These are phyloP conservation scores for Poliocrania exsul DNA, from an alignment of 2,797 vertebrate species.

Conservation along the genomic window DNA sequence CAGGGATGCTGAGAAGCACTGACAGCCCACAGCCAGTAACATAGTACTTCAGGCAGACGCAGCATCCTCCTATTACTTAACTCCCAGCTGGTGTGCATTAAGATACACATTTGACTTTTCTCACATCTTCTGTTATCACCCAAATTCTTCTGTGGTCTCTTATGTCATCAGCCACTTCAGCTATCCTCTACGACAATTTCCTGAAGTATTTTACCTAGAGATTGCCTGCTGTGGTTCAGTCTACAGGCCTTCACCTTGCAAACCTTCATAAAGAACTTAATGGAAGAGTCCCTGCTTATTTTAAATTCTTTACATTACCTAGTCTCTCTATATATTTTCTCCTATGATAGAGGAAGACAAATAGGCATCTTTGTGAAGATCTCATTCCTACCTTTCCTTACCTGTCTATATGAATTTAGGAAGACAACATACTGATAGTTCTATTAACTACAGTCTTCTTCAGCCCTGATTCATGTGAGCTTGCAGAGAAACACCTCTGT, in stretches of 20 bases:
- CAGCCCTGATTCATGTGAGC: neutral
- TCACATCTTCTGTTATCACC: neutral
- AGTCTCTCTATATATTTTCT: neutral
- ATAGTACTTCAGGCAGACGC: neutral
- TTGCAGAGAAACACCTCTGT: neutral
- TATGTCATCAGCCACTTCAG: neutral
- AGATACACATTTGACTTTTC: neutral
- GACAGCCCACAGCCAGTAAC: neutral
- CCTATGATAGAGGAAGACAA: neutral
- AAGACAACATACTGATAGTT: neutral
- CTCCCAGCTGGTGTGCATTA: neutral
- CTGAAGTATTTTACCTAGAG: neutral
- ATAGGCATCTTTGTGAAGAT: neutral
- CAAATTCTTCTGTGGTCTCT: neutral
- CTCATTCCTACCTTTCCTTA: neutral
- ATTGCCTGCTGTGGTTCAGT: neutral
- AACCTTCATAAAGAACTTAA: neutral
- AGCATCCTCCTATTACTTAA: neutral
- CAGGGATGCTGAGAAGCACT: neutral
- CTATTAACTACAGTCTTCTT: neutral
- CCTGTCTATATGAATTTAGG: neutral
- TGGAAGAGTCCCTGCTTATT: neutral
- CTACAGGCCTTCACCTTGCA: neutral
- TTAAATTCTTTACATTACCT: neutral
- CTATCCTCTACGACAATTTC: neutral